A percentile compares a stretch with the other conserved stretches of the same genome.
These are phyloP conservation scores for Cotesia typhae DNA, from an alignment of 1,140 invertebrate species.

Conservation along the genomic window DNA sequence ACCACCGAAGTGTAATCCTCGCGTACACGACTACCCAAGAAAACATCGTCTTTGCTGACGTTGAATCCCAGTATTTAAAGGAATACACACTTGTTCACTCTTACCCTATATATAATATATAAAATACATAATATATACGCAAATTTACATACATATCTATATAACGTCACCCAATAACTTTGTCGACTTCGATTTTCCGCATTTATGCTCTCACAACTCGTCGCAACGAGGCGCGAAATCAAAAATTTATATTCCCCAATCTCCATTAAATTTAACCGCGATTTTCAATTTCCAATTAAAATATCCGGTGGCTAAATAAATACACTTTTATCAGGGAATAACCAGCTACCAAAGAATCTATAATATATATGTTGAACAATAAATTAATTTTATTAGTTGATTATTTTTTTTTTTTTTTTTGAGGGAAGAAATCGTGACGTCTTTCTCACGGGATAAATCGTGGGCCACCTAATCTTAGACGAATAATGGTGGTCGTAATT, in stretches of 20 bases:
- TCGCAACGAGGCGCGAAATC: constrained; percentile 12
- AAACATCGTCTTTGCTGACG: constrained; percentile 21
- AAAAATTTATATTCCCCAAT: constrained; percentile 21
- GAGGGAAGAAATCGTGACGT: constrained; percentile 22
- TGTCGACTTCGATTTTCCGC: constrained; percentile 20
- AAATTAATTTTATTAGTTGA: neutral
- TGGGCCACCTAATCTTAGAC: constrained; percentile 41
- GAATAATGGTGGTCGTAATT: constrained; percentile 50
- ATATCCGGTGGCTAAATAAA: neutral
- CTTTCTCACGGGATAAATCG: constrained; percentile 15
- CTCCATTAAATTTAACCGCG: too few species aligned
- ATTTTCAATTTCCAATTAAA: too few species aligned
- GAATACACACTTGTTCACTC: constrained; percentile 8
- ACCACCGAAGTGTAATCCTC: constrained; percentile 39
- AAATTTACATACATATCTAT: neutral
- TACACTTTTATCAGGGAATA: too few species aligned
- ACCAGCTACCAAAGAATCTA: too few species aligned
- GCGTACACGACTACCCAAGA: neutral
- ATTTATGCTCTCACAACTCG: neutral
- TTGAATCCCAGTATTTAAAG: constrained; percentile 28
- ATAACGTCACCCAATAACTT: neutral
- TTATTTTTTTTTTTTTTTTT: constrained; percentile 8
- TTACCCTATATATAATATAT: constrained; percentile 6
- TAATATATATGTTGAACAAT: too few species aligned
- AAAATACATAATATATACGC: neutral